Base-by-base conservation (phyloP, 53 echinoderm and acorn worm genomes). In the Crossaster papposus region DNA sequence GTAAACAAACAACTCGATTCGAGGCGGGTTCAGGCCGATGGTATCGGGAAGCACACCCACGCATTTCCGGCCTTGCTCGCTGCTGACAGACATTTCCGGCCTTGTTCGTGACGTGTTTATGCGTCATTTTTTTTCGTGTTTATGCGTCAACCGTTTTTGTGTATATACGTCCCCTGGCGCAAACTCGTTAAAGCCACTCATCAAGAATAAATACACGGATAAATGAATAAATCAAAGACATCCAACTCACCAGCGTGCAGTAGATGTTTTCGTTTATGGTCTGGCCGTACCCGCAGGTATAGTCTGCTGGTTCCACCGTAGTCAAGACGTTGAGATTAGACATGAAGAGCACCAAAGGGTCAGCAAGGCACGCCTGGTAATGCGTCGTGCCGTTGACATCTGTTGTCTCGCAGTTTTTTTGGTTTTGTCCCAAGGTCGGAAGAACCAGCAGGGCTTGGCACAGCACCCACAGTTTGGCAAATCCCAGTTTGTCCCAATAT, bases 221-320 rank as follows among this genome's bases (percentile, higher is more conserved):
- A 4, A 18, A 34, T 36, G 11, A 74, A 35, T 20, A 14, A 36
- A 20, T 2, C 11, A 22, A 32, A 68, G 44, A 0, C 55, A 18
- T 78, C 29, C 22, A 14, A 92, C 85, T 92, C 77, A 96, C 96
- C 93, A 96, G 63, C 10, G 96, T 93, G 65, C 93, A 92, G 88
- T 77, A 96, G 51, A 93, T 83, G 35, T 65, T 90, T 52, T 90
- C 65, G 28, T 77, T 63, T 50, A 33, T 55, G 44, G 89, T 91
- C 44, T 88, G 64, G 54, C 91, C 86, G 30, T 89, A 78, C 14
- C 97, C 97, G 85, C 97, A 97, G 2, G 97, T 97, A 33, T 92
- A 83, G 50, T 93, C 92, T 44, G 87, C 93, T 31, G 98, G 98
- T 65, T 96, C 91, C 10, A 98, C 92, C 0, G 80, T 75, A 6